A percentile compares a stretch with the other conserved stretches of the same genome.
phyloP scores from a whole-genome alignment of 2,888 invertebrate genomes.

The Eupeodes luniger region DNA sequence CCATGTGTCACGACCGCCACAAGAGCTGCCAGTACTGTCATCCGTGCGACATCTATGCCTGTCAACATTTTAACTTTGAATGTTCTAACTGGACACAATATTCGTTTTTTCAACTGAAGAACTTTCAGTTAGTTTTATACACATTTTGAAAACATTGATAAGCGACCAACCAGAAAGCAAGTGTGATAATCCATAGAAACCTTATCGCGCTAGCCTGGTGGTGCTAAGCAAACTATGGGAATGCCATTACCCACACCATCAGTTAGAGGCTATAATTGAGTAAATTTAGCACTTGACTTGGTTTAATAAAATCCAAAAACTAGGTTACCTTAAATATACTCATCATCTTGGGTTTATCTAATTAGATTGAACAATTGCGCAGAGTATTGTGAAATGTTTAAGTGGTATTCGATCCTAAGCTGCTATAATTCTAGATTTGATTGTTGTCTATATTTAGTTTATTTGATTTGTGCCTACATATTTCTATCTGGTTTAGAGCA shows the following conservation, averaged over 20 bases:
- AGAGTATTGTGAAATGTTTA: neutral
- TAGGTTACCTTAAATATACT: conserved; percentile 33
- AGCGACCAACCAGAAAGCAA: conserved; percentile 38
- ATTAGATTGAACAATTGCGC: conserved; percentile 48
- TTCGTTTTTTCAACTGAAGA: conserved; percentile 22
- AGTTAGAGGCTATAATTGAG: conserved; percentile 21
- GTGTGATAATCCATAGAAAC: conserved; percentile 39
- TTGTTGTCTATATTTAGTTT: neutral
- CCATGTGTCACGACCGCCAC: conserved; percentile 16
- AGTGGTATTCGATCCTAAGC: neutral
- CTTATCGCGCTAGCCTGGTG: conserved; percentile 31
- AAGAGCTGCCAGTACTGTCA: neutral
- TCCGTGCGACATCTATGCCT: neutral
- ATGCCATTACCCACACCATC: neutral
- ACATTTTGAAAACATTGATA: conserved; percentile 36
- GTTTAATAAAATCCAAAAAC: conserved; percentile 37
- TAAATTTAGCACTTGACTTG: conserved; percentile 53
- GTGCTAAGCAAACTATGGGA: conserved; percentile 10
- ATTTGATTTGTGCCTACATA: neutral
- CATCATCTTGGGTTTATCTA: conserved; percentile 57
- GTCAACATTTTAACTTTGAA: conserved; percentile 44
- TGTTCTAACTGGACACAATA: conserved; percentile 10
- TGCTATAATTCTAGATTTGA: neutral
- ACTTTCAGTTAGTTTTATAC: conserved; percentile 50
- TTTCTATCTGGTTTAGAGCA: neutral